These are phyloP conservation scores for Calephelis nemesis DNA, from an alignment of 1,140 invertebrate species.

Conservation along the genomic window DNA sequence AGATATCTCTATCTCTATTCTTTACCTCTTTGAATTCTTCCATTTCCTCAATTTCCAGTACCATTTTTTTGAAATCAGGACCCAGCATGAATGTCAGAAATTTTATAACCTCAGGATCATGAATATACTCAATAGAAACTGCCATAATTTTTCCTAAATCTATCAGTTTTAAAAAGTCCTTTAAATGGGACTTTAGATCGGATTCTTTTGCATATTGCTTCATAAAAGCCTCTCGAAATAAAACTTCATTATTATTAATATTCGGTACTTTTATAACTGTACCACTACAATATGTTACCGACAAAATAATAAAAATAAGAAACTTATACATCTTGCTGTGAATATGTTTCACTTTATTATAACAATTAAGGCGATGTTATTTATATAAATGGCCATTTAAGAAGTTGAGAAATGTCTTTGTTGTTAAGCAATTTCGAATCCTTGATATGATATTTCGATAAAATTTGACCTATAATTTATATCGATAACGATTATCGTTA, in stretches of 20 bases:
- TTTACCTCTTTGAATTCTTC: conserved; percentile 42
- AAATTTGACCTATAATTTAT: conserved; percentile 15
- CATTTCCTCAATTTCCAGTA: conserved; percentile 36
- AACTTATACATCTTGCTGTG: conserved; percentile 24
- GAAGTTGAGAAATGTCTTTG: conserved; percentile 14
- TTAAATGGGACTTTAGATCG: conserved; percentile 31
- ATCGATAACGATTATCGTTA: not conserved
- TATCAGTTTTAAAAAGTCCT: conserved; percentile 40
- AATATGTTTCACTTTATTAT: not conserved
- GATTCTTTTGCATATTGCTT: conserved; percentile 21
- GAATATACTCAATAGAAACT: conserved; percentile 32
- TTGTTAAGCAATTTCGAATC: conserved; percentile 5
- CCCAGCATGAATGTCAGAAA: conserved; percentile 39
- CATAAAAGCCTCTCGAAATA: not conserved
- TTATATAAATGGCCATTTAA: conserved; percentile 11
- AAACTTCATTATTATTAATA: conserved; percentile 17
- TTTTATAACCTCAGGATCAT: conserved; percentile 38
- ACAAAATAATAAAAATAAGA: conserved; percentile 7
- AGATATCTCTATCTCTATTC: too few species aligned
- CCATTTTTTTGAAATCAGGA: conserved; percentile 34
- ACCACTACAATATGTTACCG: conserved; percentile 19
- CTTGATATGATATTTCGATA: conserved; percentile 13
- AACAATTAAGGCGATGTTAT: not conserved
- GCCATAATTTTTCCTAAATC: conserved; percentile 34
- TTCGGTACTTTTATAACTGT: conserved; percentile 24